A percentile compares a stretch with the other conserved stretches of the same genome.
These are phyloP conservation scores for Labrus mixtus DNA, from an alignment of 2,113 vertebrate genomes.

Conservation along the genomic window DNA sequence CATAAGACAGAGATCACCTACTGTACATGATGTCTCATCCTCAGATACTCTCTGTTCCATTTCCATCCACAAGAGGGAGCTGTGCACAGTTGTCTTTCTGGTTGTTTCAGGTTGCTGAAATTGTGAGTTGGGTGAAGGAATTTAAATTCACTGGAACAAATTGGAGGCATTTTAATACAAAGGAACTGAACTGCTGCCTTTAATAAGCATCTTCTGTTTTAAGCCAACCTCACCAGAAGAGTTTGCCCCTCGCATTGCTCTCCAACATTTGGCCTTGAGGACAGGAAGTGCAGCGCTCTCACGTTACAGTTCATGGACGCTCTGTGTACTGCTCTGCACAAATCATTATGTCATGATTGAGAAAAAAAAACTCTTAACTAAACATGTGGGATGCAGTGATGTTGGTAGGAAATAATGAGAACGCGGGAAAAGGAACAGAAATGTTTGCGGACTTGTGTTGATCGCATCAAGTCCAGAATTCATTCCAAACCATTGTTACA, in stretches of 20 bases:
- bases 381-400: neutral
- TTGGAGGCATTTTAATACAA: neutral
- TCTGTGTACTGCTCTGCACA: conserved; percentile 2
- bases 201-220: neutral
- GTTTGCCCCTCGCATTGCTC: conserved; percentile 13
- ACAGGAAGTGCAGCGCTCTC: conserved; percentile 35
- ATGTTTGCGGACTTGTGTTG: neutral
- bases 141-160: neutral
- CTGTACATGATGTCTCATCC: neutral
- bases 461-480: neutral
- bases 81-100: neutral
- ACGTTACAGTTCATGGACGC: conserved; percentile 33
- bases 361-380: neutral
- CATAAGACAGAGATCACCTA: neutral
- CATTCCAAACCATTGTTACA: neutral
- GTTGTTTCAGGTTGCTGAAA: neutral
- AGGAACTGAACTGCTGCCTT: neutral
- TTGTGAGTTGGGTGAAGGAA: neutral
- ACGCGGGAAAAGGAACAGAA: neutral
- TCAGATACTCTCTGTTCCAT: neutral
- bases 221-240: conserved; percentile 20
- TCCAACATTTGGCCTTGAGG: conserved; percentile 6
- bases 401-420: neutral
- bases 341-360: conserved; percentile 7
- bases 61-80: conserved; percentile 55